These are phyloP conservation scores for Phasia obesa DNA, from an alignment of 2,888 invertebrate genomes.

Conservation along the genomic window DNA sequence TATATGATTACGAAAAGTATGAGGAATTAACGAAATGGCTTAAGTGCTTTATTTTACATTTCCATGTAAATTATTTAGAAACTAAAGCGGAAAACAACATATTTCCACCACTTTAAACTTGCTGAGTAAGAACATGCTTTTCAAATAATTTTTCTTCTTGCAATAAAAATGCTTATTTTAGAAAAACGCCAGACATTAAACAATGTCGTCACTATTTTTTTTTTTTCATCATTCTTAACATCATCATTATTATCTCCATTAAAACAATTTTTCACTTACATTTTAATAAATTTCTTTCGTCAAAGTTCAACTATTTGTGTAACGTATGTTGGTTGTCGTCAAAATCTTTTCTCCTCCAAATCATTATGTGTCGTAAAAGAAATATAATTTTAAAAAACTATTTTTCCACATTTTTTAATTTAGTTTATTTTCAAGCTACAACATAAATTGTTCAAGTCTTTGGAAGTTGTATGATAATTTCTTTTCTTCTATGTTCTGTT, in stretches of 20 bases:
- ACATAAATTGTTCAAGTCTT: too few species aligned
- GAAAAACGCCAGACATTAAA: constrained; percentile 31
- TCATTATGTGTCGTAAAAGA: constrained; percentile 4
- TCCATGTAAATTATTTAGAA: too few species aligned
- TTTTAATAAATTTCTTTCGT: constrained; percentile 34
- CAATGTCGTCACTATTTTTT: constrained; percentile 6
- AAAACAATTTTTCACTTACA: constrained; percentile 34
- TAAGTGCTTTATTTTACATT: too few species aligned
- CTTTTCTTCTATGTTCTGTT: neutral
- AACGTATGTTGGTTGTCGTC: neutral
- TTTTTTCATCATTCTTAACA: constrained; percentile 4
- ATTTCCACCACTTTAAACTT: neutral
- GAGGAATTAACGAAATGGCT: too few species aligned
- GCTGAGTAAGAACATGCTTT: neutral
- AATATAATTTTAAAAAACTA: neutral
- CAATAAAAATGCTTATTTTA: neutral
- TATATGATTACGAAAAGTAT: too few species aligned
- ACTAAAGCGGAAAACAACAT: neutral
- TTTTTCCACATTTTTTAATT: constrained; percentile 31
- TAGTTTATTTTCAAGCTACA: neutral
- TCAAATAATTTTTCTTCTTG: neutral
- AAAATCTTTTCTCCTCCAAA: constrained; percentile 21
- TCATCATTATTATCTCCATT: constrained; percentile 26
- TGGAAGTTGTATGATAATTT: neutral
- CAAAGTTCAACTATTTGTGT: constrained; percentile 54